Conservation (phyloP, 2,797 vertebrate genomes). For the Phalloptychus januarius region DNA sequence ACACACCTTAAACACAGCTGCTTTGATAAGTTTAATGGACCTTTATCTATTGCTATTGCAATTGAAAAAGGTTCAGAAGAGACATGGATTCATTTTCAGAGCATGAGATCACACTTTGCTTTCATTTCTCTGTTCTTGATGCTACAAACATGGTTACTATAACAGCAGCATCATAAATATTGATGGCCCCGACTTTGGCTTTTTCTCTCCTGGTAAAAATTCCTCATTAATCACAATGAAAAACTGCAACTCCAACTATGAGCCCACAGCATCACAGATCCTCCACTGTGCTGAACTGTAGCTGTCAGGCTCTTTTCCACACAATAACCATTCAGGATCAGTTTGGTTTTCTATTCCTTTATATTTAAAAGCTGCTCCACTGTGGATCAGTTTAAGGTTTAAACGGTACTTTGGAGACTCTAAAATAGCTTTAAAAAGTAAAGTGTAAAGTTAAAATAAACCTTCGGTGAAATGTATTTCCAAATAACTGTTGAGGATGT, state of each 20-base stretch:
- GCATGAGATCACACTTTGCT: constrained; percentile 31
- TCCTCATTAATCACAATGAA: background rate
- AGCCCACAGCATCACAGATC: background rate
- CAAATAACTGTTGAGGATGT: background rate
- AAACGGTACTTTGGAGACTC: background rate
- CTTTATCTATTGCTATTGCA: background rate
- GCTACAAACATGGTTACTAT: background rate
- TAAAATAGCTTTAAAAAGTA: background rate
- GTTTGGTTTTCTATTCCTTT: background rate
- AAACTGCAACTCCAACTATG: background rate
- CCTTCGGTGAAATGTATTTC: background rate
- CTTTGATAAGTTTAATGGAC: constrained; percentile 17
- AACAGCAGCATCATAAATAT: constrained; percentile 4
- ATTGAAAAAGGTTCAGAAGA: constrained; percentile 33
- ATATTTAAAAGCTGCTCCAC: background rate
- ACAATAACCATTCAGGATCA: background rate
- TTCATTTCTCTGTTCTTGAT: constrained; percentile 23
- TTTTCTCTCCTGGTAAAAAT: background rate
- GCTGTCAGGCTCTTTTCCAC: background rate
- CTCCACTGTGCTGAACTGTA: background rate
- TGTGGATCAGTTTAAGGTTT: background rate
- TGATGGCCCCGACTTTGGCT: background rate
- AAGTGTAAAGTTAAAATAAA: background rate
- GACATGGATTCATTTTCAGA: constrained; percentile 42
- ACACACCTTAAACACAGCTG: background rate